These are phyloP conservation scores for Pao palembangensis DNA, from an alignment of 2,113 vertebrate genomes.

Conservation along the genomic window DNA sequence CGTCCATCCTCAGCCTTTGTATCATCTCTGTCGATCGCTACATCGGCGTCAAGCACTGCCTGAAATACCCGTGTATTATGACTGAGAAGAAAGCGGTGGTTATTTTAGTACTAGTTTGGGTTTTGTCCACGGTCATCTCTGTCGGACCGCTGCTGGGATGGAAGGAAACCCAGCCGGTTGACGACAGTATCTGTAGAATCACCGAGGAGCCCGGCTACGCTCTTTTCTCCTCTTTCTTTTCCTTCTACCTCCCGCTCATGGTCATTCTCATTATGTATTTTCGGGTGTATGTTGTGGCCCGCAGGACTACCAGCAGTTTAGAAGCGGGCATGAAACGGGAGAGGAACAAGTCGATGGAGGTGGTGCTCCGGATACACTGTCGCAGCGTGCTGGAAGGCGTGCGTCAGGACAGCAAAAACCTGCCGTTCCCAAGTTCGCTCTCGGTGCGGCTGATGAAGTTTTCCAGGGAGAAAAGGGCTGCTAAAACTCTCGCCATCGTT, in stretches of 20 bases:
- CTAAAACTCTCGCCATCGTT: constrained; percentile 96
- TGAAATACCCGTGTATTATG: constrained; percentile 97
- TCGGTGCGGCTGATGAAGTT: constrained; percentile 95
- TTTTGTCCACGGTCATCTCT: constrained; percentile 89
- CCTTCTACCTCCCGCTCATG: constrained; percentile 93
- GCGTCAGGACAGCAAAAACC: constrained; percentile 72
- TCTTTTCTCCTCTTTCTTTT: constrained; percentile 94
- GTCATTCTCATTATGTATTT: constrained; percentile 98
- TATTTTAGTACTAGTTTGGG: constrained; percentile 89
- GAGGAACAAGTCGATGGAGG: constrained; percentile 88
- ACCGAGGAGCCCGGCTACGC: constrained; percentile 96
- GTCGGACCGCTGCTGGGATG: constrained; percentile 94
- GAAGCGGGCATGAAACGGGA: constrained; percentile 95
- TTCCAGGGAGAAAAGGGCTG: constrained; percentile 96
- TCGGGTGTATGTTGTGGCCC: constrained; percentile 92
- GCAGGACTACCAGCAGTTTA: constrained; percentile 89
- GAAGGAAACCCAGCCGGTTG: constrained; percentile 90
- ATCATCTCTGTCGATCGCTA: constrained; percentile 97
- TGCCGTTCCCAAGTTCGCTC: constrained; percentile 89
- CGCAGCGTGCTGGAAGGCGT: constrained; percentile 81
- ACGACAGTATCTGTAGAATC: constrained; percentile 90
- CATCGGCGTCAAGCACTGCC: constrained; percentile 92
- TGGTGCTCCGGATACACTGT: constrained; percentile 93
- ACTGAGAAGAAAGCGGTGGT: constrained; percentile 87
- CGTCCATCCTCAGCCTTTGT: constrained; percentile 97